These are phyloP conservation scores for Pan troglodytes DNA, from an alignment of 2,113 vertebrate species.

Conservation along the genomic window NHGRI_mPanTro3-v2.1_pri NC_072410.2:39195001-39195500, in stretches of 20 bases:
- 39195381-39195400: not conserved
- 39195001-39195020: not conserved
- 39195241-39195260: not conserved
- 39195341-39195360: not conserved
- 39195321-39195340: not conserved
- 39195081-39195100: not conserved
- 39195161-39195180: not conserved
- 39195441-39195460: not conserved
- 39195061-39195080: conserved; percentile 9
- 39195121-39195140: not conserved
- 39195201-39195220: not conserved
- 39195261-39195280: not conserved
- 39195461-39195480: not conserved
- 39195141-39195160: not conserved
- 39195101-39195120: not conserved
- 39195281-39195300: not conserved
- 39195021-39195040: conserved; percentile 3
- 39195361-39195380: not conserved
- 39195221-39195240: not conserved
- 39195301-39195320: not conserved
- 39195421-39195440: not conserved
- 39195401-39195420: not conserved
- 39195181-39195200: not conserved
- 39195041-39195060: not conserved
- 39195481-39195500: not conserved